Conservation (phyloP, 2,113 vertebrate species). For the Zosterops hypoxanthus region DNA sequence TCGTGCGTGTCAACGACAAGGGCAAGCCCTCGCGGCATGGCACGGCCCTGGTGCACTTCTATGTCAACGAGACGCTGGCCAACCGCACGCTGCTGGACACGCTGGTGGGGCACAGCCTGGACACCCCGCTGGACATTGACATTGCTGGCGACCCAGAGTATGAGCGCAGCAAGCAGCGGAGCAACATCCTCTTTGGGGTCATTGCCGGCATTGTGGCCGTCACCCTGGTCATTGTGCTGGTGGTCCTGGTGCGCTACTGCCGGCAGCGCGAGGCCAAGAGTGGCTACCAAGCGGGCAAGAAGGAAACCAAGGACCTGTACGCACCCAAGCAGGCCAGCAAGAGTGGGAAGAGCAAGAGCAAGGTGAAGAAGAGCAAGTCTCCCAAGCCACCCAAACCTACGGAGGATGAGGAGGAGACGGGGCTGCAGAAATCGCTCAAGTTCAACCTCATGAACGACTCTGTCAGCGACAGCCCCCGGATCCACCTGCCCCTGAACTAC, state of each 20-base stretch:
- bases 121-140: slow-evolving; percentile 92
- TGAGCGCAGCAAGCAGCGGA: slow-evolving; percentile 83
- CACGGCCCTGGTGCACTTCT: slow-evolving; percentile 92
- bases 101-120: slow-evolving; percentile 92
- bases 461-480: slow-evolving; percentile 91
- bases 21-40: slow-evolving; percentile 90
- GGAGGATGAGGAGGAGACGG: slow-evolving; percentile 91
- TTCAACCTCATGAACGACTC: slow-evolving; percentile 95
- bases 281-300: slow-evolving; percentile 96
- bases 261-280: slow-evolving; percentile 94
- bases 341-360: slow-evolving; percentile 87
- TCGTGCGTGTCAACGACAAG: slow-evolving; percentile 89
- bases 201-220: slow-evolving; percentile 90
- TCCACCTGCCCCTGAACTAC: slow-evolving; percentile 95
- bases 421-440: slow-evolving; percentile 91
- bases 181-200: slow-evolving; percentile 91
- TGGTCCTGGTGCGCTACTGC: slow-evolving; percentile 88
- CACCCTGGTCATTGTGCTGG: slow-evolving; percentile 88
- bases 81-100: slow-evolving; percentile 91
- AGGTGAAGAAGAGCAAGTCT: slow-evolving; percentile 92
- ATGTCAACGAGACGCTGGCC: slow-evolving; percentile 90
- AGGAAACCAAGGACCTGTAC: slow-evolving; percentile 95
- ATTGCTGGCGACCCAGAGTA: slow-evolving; percentile 95
- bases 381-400: slow-evolving; percentile 89
- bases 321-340: slow-evolving; percentile 92